Percentiles rank a stretch among this genome's conserved stretches.
Evolutionary conservation across 2,113 vertebrate genomes (phyloP).

Genomic region (Pterocles orientalis): DNA sequence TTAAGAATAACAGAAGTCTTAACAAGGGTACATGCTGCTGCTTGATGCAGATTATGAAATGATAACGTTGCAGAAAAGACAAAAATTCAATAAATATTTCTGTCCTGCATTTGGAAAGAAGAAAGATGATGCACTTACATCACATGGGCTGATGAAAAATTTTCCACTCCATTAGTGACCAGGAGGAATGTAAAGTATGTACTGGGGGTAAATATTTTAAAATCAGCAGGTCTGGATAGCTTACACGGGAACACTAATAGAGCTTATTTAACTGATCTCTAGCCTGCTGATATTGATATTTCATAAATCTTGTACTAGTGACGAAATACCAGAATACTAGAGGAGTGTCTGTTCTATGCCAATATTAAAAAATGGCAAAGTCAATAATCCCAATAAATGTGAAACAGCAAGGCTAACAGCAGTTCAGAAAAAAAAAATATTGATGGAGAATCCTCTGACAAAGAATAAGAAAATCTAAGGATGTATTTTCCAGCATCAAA

Average conservation of each 20-base stretch:
- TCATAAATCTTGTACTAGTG: neutral
- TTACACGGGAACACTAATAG: neutral
- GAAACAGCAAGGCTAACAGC: neutral
- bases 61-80: neutral
- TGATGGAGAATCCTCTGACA: neutral
- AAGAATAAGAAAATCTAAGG: neutral
- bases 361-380: neutral
- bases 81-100: conserved; percentile 17
- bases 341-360: neutral
- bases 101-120: conserved; percentile 23
- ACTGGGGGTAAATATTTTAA: conserved; percentile 29
- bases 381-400: neutral
- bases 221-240: neutral
- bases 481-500: neutral
- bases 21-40: neutral
- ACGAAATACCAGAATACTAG: neutral
- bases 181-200: conserved; percentile 18
- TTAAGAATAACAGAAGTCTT: neutral
- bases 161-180: conserved; percentile 5
- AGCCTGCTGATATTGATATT: neutral
- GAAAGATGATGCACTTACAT: neutral
- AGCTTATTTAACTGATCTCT: neutral
- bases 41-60: neutral
- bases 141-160: neutral
- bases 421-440: neutral